Conservation (phyloP, 2,113 vertebrate genomes). For the Takifugu bimaculatus region DNA sequence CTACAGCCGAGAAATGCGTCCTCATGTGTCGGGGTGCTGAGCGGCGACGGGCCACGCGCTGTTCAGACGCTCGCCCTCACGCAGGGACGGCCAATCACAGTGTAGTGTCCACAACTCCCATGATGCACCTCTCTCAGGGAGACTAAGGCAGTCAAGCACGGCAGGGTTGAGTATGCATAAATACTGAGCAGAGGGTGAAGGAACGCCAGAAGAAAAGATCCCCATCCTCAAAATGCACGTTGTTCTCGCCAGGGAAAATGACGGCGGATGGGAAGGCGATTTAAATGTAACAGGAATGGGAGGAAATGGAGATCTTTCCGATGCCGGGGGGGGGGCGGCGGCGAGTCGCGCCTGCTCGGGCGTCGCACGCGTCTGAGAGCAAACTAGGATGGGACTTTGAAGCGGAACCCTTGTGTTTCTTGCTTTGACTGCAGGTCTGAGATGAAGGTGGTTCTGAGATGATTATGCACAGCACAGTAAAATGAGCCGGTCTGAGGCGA, state of each 20-base stretch:
- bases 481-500: conserved; percentile 20
- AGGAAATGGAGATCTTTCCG: conserved; percentile 35
- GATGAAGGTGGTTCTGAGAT: conserved; percentile 59
- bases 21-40: conserved; percentile 29
- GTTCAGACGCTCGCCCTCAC: conserved; percentile 27
- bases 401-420: conserved; percentile 30
- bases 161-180: conserved; percentile 58
- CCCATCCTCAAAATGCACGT: conserved; percentile 9
- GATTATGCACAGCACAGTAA: conserved; percentile 62
- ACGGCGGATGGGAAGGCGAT: conserved; percentile 4
- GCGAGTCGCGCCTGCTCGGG: too few relatives aligned
- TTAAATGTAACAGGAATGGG: neutral
- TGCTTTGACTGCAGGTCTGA: conserved; percentile 26
- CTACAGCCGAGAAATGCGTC: conserved; percentile 64
- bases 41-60: conserved; percentile 8
- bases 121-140: conserved; percentile 71
- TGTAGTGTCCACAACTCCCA: conserved; percentile 73
- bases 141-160: conserved; percentile 73
- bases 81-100: conserved; percentile 69
- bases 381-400: neutral
- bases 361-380: conserved; percentile 9
- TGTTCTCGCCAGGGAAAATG: neutral
- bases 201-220: conserved; percentile 46
- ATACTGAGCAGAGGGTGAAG: conserved; percentile 37
- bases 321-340: too few relatives aligned